These are phyloP conservation scores for Synergus umbraculus DNA, from an alignment of 2,888 invertebrate genomes.

Conservation along the genomic window DNA sequence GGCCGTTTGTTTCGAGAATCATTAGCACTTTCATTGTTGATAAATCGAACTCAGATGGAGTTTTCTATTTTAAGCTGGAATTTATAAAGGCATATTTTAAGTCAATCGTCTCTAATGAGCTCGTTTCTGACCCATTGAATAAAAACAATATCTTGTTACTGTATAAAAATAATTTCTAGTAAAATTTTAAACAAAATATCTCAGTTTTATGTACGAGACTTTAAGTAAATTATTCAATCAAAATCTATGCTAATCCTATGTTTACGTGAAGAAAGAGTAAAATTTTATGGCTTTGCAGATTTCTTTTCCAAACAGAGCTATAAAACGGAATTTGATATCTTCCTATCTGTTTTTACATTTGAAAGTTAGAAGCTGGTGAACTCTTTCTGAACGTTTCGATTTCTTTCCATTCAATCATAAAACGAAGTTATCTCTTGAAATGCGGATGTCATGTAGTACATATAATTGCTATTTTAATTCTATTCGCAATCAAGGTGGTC, in stretches of 20 bases:
- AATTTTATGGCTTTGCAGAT: background rate
- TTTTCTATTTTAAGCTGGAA: background rate
- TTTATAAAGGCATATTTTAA: background rate
- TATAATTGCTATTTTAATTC: too few relatives aligned
- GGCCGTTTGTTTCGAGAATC: constrained; percentile 12
- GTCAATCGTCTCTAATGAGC: background rate
- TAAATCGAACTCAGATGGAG: constrained; percentile 2
- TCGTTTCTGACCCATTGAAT: background rate
- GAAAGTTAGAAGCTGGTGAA: constrained; percentile 11
- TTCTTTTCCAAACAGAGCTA: background rate
- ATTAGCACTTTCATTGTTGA: constrained; percentile 12
- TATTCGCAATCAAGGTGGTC: too few relatives aligned
- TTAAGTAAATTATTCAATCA: background rate
- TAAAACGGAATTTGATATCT: constrained; percentile 27
- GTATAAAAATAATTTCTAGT: background rate
- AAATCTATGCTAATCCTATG: constrained; percentile 11
- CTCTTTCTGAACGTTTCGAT: constrained; percentile 18
- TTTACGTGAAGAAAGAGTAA: background rate
- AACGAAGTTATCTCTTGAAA: background rate
- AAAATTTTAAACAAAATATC: background rate
- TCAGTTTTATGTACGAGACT: background rate
- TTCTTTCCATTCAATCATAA: background rate
- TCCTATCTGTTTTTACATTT: background rate
- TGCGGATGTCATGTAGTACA: background rate
- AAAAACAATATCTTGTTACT: too few relatives aligned